Evolutionary conservation across 2,113 vertebrate species (phyloP).

Genomic region (Chloropsis hardwickii): DNA sequence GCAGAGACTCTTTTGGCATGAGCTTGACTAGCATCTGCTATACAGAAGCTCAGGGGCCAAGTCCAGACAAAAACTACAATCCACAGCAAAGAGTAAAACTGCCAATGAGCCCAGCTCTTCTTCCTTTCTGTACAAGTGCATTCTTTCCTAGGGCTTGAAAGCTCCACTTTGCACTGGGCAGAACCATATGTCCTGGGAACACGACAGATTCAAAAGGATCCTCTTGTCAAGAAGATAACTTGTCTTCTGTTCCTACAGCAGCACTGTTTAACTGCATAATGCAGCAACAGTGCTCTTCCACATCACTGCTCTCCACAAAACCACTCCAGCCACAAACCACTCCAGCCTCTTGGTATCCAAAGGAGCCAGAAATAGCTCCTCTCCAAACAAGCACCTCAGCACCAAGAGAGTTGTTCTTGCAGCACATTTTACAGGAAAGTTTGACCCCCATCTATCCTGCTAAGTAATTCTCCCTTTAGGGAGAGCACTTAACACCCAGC

Average conservation of each 20-base stretch:
- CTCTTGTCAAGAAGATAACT: not conserved
- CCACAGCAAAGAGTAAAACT: not conserved
- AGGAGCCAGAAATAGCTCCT: not conserved
- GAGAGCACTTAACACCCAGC: not conserved
- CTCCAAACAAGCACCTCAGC: not conserved
- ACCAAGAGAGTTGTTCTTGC: not conserved
- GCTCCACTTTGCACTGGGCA: not conserved
- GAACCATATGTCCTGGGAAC: not conserved
- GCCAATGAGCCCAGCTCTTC: not conserved
- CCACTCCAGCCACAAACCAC: not conserved
- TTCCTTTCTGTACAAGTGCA: not conserved
- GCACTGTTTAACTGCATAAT: not conserved
- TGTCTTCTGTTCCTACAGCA: not conserved
- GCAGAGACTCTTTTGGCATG: not conserved
- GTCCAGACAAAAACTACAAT: not conserved
- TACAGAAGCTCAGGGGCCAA: not conserved
- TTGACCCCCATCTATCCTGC: not conserved
- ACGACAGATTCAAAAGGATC: not conserved
- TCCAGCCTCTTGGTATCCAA: not conserved
- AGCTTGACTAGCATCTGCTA: not conserved
- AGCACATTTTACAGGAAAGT: not conserved
- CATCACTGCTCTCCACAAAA: not conserved
- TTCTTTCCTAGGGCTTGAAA: not conserved
- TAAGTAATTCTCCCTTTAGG: not conserved
- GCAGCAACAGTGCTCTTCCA: not conserved